A percentile compares a stretch with the other conserved stretches of the same genome.
These are phyloP conservation scores for Eulimnadia texana DNA, from an alignment of 1,140 invertebrate species.

Conservation along the genomic window DNA sequence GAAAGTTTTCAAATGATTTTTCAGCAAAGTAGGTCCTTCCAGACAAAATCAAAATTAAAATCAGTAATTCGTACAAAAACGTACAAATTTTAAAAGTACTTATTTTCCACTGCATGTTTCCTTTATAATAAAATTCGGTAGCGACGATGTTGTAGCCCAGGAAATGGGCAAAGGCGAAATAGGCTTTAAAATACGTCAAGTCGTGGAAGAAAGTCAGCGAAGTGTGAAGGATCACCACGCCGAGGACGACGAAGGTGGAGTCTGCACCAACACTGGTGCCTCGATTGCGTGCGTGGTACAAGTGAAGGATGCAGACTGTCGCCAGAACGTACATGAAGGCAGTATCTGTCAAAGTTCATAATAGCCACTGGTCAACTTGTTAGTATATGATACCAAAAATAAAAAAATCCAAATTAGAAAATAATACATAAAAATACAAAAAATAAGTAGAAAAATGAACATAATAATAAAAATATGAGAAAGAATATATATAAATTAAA, in stretches of 20 bases:
- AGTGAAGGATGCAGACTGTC: not conserved
- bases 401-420: too few species aligned
- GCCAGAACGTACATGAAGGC: constrained; percentile 9
- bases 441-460: too few species aligned
- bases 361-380: too few species aligned
- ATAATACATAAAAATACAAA: too few species aligned
- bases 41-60: too few species aligned
- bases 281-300: constrained; percentile 3
- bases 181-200: constrained; percentile 1
- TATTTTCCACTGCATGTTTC: not conserved
- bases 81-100: not conserved
- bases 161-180: constrained; percentile 1
- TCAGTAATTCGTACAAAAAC: not conserved
- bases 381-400: too few species aligned
- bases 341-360: not conserved
- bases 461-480: too few species aligned
- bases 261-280: not conserved
- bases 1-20: not conserved
- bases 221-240: not conserved
- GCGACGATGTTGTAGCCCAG: constrained; percentile 2
- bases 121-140: constrained; percentile 7
- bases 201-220: not conserved
- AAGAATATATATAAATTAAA: too few species aligned
- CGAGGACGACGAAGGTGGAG: constrained; percentile 1
- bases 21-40: too few species aligned